These are phyloP conservation scores for Nematolebias whitei DNA, from an alignment of 2,113 vertebrate genomes.

Conservation along the genomic window DNA sequence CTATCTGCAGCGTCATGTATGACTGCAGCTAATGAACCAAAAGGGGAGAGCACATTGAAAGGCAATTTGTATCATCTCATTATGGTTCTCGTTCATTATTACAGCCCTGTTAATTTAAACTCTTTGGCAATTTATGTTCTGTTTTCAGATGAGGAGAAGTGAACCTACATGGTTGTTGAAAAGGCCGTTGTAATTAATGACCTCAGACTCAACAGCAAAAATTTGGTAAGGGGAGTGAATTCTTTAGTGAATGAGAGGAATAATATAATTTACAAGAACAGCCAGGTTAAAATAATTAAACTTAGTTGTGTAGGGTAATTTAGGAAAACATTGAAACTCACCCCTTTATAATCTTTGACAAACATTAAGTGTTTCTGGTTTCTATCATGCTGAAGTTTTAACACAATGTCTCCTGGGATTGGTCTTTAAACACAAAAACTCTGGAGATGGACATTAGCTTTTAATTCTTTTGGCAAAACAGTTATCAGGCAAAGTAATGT, in stretches of 20 bases:
- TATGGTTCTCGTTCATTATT: constrained; percentile 55
- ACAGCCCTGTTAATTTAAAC: constrained; percentile 46
- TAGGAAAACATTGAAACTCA: constrained; percentile 49
- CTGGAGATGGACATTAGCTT: constrained; percentile 32
- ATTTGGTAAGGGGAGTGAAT: constrained; percentile 31
- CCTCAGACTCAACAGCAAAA: constrained; percentile 38
- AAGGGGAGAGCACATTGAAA: constrained; percentile 47
- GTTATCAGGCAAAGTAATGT: constrained; percentile 45
- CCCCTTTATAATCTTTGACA: constrained; percentile 51
- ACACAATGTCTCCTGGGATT: constrained; percentile 35
- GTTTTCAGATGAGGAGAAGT: constrained; percentile 22
- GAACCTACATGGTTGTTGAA: constrained; percentile 21
- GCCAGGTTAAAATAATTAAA: constrained; percentile 51
- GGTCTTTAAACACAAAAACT: constrained; percentile 30
- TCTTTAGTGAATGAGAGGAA: constrained; percentile 25
- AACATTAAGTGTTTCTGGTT: constrained; percentile 57
- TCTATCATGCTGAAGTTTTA: constrained; percentile 40
- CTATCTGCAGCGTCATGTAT: constrained; percentile 56
- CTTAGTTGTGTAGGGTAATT: constrained; percentile 52
- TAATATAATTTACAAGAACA: constrained; percentile 51
- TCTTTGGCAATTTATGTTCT: constrained; percentile 17
- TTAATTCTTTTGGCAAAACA: constrained; percentile 57
- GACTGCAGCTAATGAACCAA: constrained; percentile 66
- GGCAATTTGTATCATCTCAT: constrained; percentile 61
- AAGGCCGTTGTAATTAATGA: constrained; percentile 26